These are phyloP conservation scores for Megalops cyprinoides DNA, from an alignment of 2,797 vertebrate species.

Conservation along the genomic window DNA sequence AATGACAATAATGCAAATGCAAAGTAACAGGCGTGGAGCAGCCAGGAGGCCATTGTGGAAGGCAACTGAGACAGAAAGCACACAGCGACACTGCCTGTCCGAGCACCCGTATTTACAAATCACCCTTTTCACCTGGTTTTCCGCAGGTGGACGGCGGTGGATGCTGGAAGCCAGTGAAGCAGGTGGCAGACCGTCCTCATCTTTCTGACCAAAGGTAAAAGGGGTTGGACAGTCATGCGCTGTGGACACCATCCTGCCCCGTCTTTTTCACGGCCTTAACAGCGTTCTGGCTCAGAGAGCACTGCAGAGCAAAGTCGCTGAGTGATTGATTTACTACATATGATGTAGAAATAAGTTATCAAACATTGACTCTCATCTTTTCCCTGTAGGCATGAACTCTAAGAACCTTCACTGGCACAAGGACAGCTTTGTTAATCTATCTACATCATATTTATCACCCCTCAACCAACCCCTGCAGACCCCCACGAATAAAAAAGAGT, in stretches of 20 bases:
- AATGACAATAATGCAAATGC: too few species aligned
- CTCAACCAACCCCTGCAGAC: neutral
- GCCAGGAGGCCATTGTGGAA: too few species aligned
- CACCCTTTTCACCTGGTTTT: neutral
- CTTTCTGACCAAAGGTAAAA: conserved; percentile 22
- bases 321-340: neutral
- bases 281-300: neutral
- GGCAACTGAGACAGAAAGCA: too few species aligned
- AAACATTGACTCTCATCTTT: conserved; percentile 4
- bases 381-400: neutral
- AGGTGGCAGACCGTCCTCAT: neutral
- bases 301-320: neutral
- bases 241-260: too few species aligned
- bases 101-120: neutral
- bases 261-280: conserved; percentile 38
- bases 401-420: neutral
- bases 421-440: neutral
- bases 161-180: neutral
- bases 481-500: neutral
- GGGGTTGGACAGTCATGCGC: too few species aligned
- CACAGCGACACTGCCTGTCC: too few species aligned
- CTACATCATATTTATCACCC: neutral
- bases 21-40: too few species aligned
- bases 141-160: neutral
- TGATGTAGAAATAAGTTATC: neutral